Evolutionary conservation across 2,888 invertebrate species (phyloP).

Genomic region (Platycheirus rosarum): DNA sequence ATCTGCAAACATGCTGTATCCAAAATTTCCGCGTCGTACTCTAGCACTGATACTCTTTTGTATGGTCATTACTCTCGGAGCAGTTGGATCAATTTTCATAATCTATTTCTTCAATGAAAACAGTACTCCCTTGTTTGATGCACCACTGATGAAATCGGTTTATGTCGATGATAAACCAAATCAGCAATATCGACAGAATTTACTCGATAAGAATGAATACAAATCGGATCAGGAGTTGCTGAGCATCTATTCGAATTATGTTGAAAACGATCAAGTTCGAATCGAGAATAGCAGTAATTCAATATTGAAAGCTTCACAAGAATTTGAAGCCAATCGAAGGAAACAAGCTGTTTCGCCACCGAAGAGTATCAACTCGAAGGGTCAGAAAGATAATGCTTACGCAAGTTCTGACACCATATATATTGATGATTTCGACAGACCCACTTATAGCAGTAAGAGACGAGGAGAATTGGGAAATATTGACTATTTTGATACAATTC

Average conservation of each 20-base stretch:
- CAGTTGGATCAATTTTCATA: conserved; percentile 74
- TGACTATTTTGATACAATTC: conserved; percentile 51
- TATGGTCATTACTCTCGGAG: conserved; percentile 74
- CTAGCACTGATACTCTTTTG: conserved; percentile 75
- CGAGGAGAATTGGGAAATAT: conserved; percentile 42
- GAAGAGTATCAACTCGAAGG: conserved; percentile 29
- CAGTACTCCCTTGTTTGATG: conserved; percentile 54
- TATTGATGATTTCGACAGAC: conserved; percentile 76
- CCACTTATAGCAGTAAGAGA: conserved; percentile 51
- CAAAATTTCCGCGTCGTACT: conserved; percentile 75
- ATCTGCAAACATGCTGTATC: conserved; percentile 75
- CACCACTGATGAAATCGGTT: conserved; percentile 34
- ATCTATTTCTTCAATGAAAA: conserved; percentile 74
- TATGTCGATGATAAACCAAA: conserved; percentile 20
- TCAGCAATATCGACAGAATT: conserved; percentile 37
- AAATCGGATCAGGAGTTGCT: conserved; percentile 25
- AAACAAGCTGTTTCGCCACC: not conserved
- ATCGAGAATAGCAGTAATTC: conserved; percentile 20
- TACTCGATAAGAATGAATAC: conserved; percentile 27
- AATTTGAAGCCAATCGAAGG: conserved; percentile 7
- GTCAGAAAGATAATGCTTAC: conserved; percentile 36
- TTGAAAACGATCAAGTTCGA: conserved; percentile 24
- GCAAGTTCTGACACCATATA: conserved; percentile 75
- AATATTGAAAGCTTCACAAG: conserved; percentile 18
- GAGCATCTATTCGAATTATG: conserved; percentile 37